Percentiles rank a stretch among this genome's conserved stretches.
phyloP scores from a whole-genome alignment of 2,888 invertebrate genomes.

The Lepidonotus clava region DNA sequence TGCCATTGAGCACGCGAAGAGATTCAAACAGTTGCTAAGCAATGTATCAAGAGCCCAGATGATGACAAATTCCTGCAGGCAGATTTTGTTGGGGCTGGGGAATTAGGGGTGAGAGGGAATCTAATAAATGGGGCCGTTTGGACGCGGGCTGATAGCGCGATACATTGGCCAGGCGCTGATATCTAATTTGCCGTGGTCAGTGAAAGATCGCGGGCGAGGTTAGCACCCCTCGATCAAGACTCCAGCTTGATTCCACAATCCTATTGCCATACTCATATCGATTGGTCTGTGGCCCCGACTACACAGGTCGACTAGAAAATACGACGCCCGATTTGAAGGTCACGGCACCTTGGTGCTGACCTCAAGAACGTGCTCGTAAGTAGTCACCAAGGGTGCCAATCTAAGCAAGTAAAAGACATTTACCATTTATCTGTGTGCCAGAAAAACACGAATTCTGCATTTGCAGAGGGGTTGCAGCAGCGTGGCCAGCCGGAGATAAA shows the following conservation, averaged over 20 bases:
- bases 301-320: background rate
- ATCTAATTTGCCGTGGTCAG: constrained; percentile 23
- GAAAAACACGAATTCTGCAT: background rate
- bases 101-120: background rate
- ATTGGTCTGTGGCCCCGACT: background rate
- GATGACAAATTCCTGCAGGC: background rate
- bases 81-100: background rate
- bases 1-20: too few relatives aligned
- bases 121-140: background rate
- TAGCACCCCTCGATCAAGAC: background rate
- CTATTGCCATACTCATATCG: background rate
- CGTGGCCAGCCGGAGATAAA: background rate
- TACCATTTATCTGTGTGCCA: background rate
- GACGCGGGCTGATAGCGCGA: background rate
- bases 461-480: background rate
- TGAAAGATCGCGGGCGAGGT: background rate
- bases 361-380: background rate
- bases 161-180: background rate
- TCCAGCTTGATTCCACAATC: background rate
- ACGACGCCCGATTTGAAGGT: background rate
- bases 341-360: background rate
- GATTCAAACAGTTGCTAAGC: too few relatives aligned
- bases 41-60: too few relatives aligned
- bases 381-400: background rate
- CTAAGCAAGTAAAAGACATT: background rate